These are phyloP conservation scores for Periparus ater DNA, from an alignment of 2,797 vertebrate genomes.

Conservation along the genomic window DNA sequence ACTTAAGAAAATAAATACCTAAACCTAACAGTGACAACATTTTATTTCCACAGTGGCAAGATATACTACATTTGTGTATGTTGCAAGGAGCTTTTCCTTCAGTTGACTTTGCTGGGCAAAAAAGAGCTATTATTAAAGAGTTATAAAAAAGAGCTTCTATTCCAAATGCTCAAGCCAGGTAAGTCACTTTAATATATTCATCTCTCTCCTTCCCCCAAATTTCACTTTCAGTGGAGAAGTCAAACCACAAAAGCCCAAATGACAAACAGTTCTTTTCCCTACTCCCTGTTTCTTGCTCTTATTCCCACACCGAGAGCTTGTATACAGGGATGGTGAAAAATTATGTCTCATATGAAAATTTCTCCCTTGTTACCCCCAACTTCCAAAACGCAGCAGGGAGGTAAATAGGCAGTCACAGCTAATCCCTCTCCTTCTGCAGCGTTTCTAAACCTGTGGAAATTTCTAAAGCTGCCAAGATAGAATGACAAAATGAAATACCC, in stretches of 20 bases:
- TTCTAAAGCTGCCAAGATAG: background rate
- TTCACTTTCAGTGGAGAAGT: background rate
- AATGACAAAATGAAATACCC: slow-evolving; percentile 12
- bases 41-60: background rate
- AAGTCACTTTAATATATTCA: background rate
- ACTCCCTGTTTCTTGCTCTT: background rate
- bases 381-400: background rate
- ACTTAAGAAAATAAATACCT: background rate
- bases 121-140: background rate
- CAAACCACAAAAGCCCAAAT: background rate
- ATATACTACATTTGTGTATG: background rate
- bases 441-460: slow-evolving; percentile 18
- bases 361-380: background rate
- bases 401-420: background rate
- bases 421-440: background rate
- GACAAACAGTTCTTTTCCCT: background rate
- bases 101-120: background rate
- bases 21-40: background rate
- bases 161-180: background rate
- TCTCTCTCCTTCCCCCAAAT: background rate
- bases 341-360: background rate
- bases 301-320: background rate
- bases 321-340: background rate
- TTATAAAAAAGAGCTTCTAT: background rate
- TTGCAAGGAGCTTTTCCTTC: background rate